A percentile compares a stretch with the other conserved stretches of the same genome.
Evolutionary conservation across 2,888 invertebrate species (phyloP).

Genomic region (Melanostoma mellinum): DNA sequence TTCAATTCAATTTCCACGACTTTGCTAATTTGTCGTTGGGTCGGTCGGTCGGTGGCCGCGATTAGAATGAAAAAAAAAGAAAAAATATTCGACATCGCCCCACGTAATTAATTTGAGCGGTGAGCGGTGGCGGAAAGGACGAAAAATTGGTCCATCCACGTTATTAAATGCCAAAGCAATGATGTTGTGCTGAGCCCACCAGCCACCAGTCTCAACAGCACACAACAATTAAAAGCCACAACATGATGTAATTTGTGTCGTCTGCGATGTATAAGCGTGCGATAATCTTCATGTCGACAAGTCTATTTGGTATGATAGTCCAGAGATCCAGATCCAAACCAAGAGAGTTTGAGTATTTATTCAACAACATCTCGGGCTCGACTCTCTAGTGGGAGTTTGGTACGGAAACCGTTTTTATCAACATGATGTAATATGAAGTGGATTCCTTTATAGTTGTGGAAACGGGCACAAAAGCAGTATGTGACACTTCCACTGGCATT

Average conservation of each 20-base stretch:
- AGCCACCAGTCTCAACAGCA: slow-evolving; percentile 23
- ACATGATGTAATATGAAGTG: slow-evolving; percentile 51
- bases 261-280: slow-evolving; percentile 50
- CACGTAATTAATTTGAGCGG: neutral
- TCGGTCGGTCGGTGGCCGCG: neutral
- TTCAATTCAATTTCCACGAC: slow-evolving; percentile 16
- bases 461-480: slow-evolving; percentile 38
- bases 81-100: slow-evolving; percentile 51
- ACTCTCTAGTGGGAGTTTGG: slow-evolving; percentile 6
- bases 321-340: neutral
- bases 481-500: slow-evolving; percentile 55
- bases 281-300: slow-evolving; percentile 61
- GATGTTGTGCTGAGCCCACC: slow-evolving; percentile 30
- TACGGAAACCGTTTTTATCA: slow-evolving; percentile 17
- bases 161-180: slow-evolving; percentile 69
- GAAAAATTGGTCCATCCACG: slow-evolving; percentile 49
- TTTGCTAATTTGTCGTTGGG: neutral
- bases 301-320: slow-evolving; percentile 2
- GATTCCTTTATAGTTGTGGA: neutral
- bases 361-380: neutral
- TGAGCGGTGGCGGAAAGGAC: slow-evolving; percentile 1
- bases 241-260: slow-evolving; percentile 70
- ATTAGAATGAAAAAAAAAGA: slow-evolving; percentile 38
- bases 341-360: slow-evolving; percentile 4
- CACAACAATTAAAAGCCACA: slow-evolving; percentile 65